Base-by-base conservation (phyloP, 2,113 vertebrate genomes). In the Cygnus buccinator region DNA sequence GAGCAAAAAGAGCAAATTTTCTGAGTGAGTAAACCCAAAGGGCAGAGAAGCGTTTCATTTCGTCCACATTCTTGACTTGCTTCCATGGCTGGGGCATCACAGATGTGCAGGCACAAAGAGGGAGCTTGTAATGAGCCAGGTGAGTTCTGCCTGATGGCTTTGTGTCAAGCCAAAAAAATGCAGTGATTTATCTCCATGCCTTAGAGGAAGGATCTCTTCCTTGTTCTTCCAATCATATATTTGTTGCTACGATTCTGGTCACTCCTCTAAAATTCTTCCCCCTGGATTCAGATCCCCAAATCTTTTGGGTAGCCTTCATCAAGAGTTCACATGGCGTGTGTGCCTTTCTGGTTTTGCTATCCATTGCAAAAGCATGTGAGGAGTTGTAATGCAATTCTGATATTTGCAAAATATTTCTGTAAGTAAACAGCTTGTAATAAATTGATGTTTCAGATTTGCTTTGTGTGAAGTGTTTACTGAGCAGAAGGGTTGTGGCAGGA, bases 251-350 rank as follows among this genome's bases (percentile, higher is more conserved):
- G 1, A 4, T 66, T 84, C 37, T 31, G 10, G 16, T 41, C 23
- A 13, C 58, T 26, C 11, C 11, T 75, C n/a, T 55, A 43, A n/a
- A 72, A 19, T 46, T 88, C 9, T 52, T 88, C 9, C 80, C 8
- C n/a, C 41, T 43, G 15, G 31, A 13, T 54, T 68, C 54, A 54
- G 29, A 35, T 22, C 5, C 16, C 8, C 18, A 12, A 3, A 55
- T 79, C 25, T 85, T 81, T 46, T 0, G 1, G 33, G 37, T 52
- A 8, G 19, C 41, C 68, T 75, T 17, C 5, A 1, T 48, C n/a
- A 18, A 11, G 9, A 29, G 6, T 17, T 90, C 23, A 3, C 28
- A 9, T 31, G 22, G n/a, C 1, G 0, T 28, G 8, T 9, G 5
- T 1, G 4, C 46, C 52, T 62, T 58, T 58, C 23, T 71, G 55